These are phyloP conservation scores for Xestia c-nigrum DNA, from an alignment of 2,888 invertebrate species.

Conservation along the genomic window DNA sequence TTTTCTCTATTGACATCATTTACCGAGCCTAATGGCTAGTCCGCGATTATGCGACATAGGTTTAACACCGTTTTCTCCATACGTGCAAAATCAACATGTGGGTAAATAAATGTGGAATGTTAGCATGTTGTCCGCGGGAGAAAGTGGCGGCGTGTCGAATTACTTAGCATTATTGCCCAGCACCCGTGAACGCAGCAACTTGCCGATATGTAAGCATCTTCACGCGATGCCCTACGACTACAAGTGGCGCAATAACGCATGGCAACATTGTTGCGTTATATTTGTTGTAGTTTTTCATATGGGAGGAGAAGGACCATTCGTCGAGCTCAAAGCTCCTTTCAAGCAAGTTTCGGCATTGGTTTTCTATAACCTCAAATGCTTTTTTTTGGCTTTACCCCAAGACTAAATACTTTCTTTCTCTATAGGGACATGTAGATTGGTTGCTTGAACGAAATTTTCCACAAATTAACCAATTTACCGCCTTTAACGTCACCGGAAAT, in stretches of 20 bases:
- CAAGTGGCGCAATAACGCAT: background rate
- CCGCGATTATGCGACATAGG: background rate
- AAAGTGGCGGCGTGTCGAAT: conserved; percentile 60
- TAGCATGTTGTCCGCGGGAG: conserved; percentile 53
- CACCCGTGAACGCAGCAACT: conserved; percentile 50
- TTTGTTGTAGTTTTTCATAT: background rate
- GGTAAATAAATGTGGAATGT: conserved; percentile 54
- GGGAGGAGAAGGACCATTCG: background rate
- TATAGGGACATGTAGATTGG: too few species aligned
- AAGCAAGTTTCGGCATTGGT: background rate
- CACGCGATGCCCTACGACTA: conserved; percentile 39
- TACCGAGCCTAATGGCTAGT: background rate
- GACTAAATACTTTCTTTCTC: background rate
- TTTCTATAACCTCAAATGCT: background rate
- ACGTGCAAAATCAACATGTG: conserved; percentile 43
- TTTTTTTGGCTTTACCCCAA: background rate
- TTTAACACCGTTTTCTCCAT: conserved; percentile 46
- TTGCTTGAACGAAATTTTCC: background rate
- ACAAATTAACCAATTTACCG: background rate
- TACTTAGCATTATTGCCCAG: conserved; percentile 62
- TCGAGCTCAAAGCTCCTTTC: background rate
- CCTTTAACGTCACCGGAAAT: conserved; percentile 6
- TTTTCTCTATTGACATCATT: background rate
- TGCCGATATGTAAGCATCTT: conserved; percentile 40
- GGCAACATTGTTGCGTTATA: background rate